Percentiles rank a stretch among this genome's conserved stretches.
phyloP scores from a whole-genome alignment of 1,140 invertebrate genomes.

The Lucilia sericata region DNA sequence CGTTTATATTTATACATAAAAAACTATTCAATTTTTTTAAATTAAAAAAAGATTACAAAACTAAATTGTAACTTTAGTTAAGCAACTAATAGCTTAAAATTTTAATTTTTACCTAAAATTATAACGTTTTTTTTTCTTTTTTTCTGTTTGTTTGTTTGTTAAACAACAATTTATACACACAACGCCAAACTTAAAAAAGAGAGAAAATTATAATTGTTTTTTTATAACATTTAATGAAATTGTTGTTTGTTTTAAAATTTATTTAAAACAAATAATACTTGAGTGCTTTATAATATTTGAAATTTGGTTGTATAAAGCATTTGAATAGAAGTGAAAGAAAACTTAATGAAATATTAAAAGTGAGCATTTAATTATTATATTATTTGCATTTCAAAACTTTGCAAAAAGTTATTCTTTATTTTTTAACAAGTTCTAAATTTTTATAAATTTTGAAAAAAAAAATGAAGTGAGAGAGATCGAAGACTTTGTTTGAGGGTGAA shows the following conservation, averaged over 20 bases:
- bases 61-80: not conserved
- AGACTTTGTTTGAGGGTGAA: not conserved
- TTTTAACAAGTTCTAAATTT: not conserved
- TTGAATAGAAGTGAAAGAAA: too few species aligned
- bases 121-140: not conserved
- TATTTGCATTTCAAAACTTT: too few species aligned
- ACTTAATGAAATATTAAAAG: too few species aligned
- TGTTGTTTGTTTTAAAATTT: not conserved
- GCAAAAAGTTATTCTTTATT: not conserved
- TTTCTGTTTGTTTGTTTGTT: not conserved
- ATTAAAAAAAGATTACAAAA: not conserved
- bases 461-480: not conserved
- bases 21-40: not conserved
- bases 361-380: too few species aligned
- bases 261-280: slow-evolving; percentile 19
- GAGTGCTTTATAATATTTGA: not conserved
- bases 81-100: not conserved
- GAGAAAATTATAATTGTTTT: not conserved
- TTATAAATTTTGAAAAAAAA: not conserved
- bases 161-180: not conserved
- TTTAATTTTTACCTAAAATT: slow-evolving; percentile 7
- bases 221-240: not conserved
- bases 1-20: not conserved
- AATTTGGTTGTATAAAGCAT: not conserved
- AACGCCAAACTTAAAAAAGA: not conserved